These are phyloP conservation scores for Siphamia tubifer DNA, from an alignment of 2,113 vertebrate species.

Conservation along the genomic window DNA sequence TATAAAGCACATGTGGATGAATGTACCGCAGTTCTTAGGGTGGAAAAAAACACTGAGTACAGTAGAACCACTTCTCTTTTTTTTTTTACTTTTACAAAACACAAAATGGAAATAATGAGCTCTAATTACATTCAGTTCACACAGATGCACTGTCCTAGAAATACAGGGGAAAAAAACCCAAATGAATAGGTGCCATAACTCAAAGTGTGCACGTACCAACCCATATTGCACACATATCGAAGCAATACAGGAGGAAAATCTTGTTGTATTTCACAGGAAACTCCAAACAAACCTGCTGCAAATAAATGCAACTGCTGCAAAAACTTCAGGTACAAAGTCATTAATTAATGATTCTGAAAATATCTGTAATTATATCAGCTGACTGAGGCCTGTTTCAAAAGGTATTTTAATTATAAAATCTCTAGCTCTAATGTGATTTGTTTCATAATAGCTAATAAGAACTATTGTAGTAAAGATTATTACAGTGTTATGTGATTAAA, in stretches of 20 bases:
- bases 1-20: too few species aligned
- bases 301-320: conserved; percentile 3
- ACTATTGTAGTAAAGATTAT: too few species aligned
- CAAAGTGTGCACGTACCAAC: not conserved
- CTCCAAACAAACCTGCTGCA: conserved; percentile 10
- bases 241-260: not conserved
- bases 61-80: not conserved
- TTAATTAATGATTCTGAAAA: not conserved
- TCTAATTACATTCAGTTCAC: not conserved
- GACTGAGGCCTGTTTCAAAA: not conserved
- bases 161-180: not conserved
- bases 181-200: not conserved
- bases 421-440: not conserved
- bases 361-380: not conserved
- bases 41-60: not conserved
- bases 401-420: not conserved
- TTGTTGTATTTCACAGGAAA: not conserved
- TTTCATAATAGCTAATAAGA: not conserved
- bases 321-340: not conserved
- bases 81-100: not conserved
- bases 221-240: not conserved
- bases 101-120: conserved; percentile 1
- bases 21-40: too few species aligned
- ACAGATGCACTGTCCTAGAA: not conserved
- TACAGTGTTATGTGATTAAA: not conserved